phyloP scores from a whole-genome alignment of 2,113 vertebrate genomes.

The Solenodon paradoxus region DNA sequence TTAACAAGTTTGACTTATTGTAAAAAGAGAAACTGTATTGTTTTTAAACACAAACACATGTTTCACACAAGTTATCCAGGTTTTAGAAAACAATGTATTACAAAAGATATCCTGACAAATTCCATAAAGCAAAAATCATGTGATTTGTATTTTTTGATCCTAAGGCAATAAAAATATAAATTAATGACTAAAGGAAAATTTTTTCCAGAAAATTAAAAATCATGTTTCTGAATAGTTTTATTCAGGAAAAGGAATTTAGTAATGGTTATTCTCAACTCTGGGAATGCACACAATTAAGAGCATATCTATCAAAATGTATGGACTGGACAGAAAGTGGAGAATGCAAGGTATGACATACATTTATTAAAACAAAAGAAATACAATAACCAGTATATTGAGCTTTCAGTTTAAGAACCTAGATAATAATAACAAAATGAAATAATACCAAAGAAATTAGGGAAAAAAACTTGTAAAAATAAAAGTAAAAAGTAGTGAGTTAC shows the following conservation, averaged over 20 bases:
- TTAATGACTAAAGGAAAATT: neutral
- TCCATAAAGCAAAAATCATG: neutral
- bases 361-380: neutral
- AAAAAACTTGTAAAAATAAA: neutral
- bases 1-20: neutral
- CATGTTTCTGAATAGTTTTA: conserved; percentile 7
- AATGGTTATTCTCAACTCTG: neutral
- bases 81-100: conserved; percentile 53
- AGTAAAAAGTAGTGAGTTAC: neutral
- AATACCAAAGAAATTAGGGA: neutral
- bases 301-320: neutral
- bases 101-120: neutral
- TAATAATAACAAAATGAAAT: neutral
- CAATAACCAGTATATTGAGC: neutral
- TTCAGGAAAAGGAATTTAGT: neutral
- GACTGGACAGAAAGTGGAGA: neutral
- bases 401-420: neutral
- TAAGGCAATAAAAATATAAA: neutral
- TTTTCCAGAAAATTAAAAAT: neutral
- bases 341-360: neutral
- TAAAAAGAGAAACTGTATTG: neutral
- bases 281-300: neutral
- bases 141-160: neutral
- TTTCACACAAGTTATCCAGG: neutral
- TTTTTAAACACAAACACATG: neutral